Base-by-base conservation (phyloP, 2,113 vertebrate genomes). In the Gobius niger region DNA sequence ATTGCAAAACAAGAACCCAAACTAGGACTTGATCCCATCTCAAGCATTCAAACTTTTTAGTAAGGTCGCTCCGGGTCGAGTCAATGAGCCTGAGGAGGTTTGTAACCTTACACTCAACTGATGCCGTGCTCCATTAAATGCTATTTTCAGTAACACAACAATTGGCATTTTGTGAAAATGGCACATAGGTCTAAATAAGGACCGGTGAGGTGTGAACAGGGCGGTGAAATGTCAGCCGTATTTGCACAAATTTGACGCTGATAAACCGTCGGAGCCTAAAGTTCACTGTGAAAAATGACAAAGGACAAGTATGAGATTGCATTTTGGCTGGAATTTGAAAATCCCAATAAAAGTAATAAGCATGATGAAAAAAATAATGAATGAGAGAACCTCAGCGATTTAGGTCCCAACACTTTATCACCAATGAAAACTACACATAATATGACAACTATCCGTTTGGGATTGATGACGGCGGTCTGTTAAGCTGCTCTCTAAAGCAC, bases 401-500 rank as follows among this genome's bases (percentile, higher is more conserved):
- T 34, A n/a, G n/a, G n/a, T n/a, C n/a, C n/a, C n/a, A n/a, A n/a
- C n/a, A n/a, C n/a, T n/a, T 24, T 24, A 24, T 24, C 24, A 24
- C 24, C 24, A 24, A 24, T 18, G 11, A 9, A 16, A 57, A 41
- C 12, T 40, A 40, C 6, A 53, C 16, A 10, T 19, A 52, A 52
- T n/a, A 52, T 1, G 7, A n/a, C 14, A 41, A 8, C 7, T 52
- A 52, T 65, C 41, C 16, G 24, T 9, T 18, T 49, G 61, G 46
- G 4, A 54, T 73, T 42, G 62, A 61, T 4, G 24, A 2, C 24
- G 24, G 4, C 7, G 66, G 13, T 50, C 54, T 78, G 79, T 52
- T 70, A 72, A 59, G 24, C 61, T 51, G 47, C 49, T 67, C 19
- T 54, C 49, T 24, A 83, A 73, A 65, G 3, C 44, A 63, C 52